Base-by-base conservation (phyloP, 2,888 invertebrate species). In the Dicycla oo region DNA sequence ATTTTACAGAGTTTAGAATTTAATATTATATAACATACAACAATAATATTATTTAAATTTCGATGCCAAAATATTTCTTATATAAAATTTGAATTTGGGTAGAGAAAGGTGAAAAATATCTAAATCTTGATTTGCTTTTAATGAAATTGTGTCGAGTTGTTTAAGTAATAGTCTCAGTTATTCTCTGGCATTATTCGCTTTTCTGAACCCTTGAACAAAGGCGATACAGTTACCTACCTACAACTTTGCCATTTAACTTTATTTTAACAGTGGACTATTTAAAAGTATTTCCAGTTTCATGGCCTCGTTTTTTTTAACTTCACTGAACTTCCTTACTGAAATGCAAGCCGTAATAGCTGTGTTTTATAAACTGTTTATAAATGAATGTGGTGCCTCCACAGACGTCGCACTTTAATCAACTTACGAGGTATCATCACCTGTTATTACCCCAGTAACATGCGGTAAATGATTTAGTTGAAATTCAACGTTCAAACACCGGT, bases 381-480 rank as follows among this genome's bases (percentile, higher is more conserved):
- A 66, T 75, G 49, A 43, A 65, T 56, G 30, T 56, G 1, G 43
- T 69, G 56, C 23, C 6, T 53, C 45, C 47, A 30, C 69, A 70
- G 49, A 69, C 40, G 58, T 65, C 57, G 72, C 47, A 57, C 65
- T 80, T 75, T 74, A 81, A 83, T 82, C 76, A 83, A 78, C 72
- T 75, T 75, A 80, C 76, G 68, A 75, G 78, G 79, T 82, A 87
- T 85, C 82, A 86, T 84, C 86, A 77, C 82, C 76, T 87, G 81
- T 87, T 87, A 90, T 89, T 85, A 86, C 81, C 74, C 62, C 81
- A 82, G 82, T 87, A 86, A 83, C 80, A 79, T 77, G 81, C 66
- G 69, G 82, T 85, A 83, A 86, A 86, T 86, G 80, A 84, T 88
- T 86, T 83, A 84, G 72, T 82, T 86, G 78, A 85, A 88, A 87